Conservation (phyloP, 2,113 vertebrate genomes). For the Athene noctua region DNA sequence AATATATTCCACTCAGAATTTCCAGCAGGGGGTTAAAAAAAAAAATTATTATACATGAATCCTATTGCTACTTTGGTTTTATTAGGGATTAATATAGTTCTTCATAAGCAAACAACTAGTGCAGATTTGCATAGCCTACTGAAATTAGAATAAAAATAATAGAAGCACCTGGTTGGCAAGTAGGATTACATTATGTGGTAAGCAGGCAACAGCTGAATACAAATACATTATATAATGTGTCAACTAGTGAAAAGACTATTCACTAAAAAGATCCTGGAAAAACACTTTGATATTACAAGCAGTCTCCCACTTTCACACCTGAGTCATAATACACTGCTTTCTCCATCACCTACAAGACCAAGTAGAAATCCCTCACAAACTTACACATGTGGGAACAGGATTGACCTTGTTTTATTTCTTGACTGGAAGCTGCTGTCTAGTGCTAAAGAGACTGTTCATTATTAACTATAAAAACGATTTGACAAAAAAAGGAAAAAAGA, state of each 20-base stretch:
- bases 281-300: not conserved
- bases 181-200: not conserved
- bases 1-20: not conserved
- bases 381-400: not conserved
- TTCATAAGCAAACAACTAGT: not conserved
- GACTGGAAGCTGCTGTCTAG: not conserved
- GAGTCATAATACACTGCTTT: not conserved
- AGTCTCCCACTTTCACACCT: not conserved
- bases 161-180: constrained; percentile 7
- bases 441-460: not conserved
- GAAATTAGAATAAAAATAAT: not conserved
- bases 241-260: not conserved
- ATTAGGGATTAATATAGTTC: not conserved
- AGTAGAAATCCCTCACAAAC: not conserved
- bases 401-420: not conserved
- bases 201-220: constrained; percentile 22
- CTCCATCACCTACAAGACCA: not conserved
- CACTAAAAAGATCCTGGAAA: not conserved
- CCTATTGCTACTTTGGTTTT: not conserved
- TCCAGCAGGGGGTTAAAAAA: not conserved
- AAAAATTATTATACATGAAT: not conserved
- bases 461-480: constrained; percentile 27
- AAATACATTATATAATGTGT: not conserved
- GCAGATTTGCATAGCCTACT: not conserved
- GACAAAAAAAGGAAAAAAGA: not conserved